phyloP scores from a whole-genome alignment of 2,113 vertebrate species.

The Leptocoma aspasia region DNA sequence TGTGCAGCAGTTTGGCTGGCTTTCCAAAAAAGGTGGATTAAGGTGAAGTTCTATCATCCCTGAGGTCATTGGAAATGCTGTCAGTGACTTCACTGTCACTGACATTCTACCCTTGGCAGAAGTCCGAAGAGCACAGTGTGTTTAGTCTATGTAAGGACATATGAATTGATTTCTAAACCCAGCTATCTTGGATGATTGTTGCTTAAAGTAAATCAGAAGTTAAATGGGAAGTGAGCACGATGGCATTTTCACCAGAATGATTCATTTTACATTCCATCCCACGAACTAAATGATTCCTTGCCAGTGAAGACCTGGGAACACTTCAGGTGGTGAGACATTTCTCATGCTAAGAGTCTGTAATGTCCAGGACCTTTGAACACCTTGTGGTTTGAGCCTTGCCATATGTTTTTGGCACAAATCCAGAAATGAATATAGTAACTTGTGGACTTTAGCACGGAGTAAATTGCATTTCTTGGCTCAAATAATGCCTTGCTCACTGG shows the following conservation, averaged over 20 bases:
- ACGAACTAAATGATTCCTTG: background rate
- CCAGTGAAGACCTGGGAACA: background rate
- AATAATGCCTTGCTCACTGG: background rate
- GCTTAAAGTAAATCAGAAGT: background rate
- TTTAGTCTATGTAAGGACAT: background rate
- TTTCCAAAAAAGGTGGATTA: background rate
- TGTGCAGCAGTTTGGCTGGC: background rate
- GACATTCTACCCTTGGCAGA: background rate
- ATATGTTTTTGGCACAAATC: background rate
- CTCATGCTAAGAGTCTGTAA: background rate
- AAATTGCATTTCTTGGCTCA: background rate
- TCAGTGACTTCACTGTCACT: background rate
- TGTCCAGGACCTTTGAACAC: background rate
- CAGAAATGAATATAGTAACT: background rate
- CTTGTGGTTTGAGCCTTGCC: background rate
- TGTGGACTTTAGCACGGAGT: background rate
- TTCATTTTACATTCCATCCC: background rate
- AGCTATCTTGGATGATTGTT: background rate
- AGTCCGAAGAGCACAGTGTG: background rate
- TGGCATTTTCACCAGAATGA: background rate
- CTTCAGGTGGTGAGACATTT: background rate
- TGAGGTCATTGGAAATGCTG: background rate
- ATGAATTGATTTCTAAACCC: background rate
- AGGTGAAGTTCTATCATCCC: background rate
- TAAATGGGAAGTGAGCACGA: background rate